Conservation (phyloP, 2,797 vertebrate species). For the Bovichtus diacanthus region DNA sequence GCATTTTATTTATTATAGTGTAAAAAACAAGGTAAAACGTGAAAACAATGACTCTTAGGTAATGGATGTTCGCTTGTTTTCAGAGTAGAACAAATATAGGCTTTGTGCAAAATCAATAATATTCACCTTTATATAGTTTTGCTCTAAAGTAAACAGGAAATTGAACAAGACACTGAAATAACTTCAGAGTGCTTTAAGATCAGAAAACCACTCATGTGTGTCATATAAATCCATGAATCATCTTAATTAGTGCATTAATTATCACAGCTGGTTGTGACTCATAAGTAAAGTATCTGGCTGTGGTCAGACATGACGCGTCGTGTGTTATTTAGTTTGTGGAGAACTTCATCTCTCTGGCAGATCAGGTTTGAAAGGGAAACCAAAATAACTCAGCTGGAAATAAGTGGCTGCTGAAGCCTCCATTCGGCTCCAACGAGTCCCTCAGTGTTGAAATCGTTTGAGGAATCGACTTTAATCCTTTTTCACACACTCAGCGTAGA, state of each 20-base stretch:
- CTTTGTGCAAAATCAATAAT: too few relatives aligned
- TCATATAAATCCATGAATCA: too few relatives aligned
- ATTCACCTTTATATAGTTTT: too few relatives aligned
- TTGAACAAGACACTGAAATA: too few relatives aligned
- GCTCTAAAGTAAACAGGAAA: too few relatives aligned
- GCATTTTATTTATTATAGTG: too few relatives aligned
- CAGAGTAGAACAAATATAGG: too few relatives aligned
- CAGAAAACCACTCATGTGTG: neutral
- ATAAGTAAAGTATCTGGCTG: neutral
- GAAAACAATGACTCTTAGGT: too few relatives aligned
- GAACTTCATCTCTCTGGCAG: neutral
- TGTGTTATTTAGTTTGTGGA: neutral
- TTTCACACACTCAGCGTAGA: conserved; percentile 16
- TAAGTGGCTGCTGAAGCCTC: conserved; percentile 28
- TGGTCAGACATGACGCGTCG: neutral
- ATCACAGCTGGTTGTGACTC: neutral
- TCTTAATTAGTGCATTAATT: neutral
- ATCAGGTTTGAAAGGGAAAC: neutral
- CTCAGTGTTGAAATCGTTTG: conserved; percentile 16
- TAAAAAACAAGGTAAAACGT: too few relatives aligned
- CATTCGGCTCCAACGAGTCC: conserved; percentile 30
- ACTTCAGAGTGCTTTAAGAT: neutral
- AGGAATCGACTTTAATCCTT: conserved; percentile 35
- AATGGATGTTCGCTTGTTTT: too few relatives aligned
- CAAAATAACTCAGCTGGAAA: conserved; percentile 42